Conservation (phyloP, 92 coral and sea anemone species). For the Zoanthus solanderi region DNA sequence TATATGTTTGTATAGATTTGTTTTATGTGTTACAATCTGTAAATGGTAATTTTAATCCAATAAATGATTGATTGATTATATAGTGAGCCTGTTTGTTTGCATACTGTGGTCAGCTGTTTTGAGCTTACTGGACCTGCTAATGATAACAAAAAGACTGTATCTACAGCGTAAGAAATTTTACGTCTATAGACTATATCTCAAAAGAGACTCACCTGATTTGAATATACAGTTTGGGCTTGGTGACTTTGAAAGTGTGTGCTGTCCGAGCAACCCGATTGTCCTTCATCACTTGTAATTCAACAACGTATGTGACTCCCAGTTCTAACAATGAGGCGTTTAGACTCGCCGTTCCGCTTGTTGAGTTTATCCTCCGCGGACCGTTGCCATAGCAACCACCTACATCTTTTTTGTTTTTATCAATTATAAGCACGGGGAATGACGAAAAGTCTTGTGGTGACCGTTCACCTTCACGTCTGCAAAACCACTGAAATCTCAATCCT, state of each 20-base stretch:
- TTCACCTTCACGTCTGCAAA: conserved; percentile 22
- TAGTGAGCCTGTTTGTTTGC: neutral
- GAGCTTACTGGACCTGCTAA: too few relatives aligned
- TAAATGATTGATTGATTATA: neutral
- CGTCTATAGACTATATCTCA: neutral
- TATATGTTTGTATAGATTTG: too few relatives aligned
- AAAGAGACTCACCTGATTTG: conserved; percentile 2
- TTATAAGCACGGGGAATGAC: neutral
- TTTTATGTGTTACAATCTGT: too few relatives aligned
- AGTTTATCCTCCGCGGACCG: conserved; percentile 38
- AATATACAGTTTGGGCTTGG: neutral
- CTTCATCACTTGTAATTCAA: conserved; percentile 24
- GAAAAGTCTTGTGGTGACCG: neutral
- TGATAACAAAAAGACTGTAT: too few relatives aligned
- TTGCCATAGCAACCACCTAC: conserved; percentile 46
- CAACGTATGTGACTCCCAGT: conserved; percentile 24
- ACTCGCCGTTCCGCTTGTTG: neutral
- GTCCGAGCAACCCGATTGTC: conserved; percentile 12
- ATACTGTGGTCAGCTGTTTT: neutral
- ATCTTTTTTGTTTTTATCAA: neutral
- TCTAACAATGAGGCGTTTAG: neutral
- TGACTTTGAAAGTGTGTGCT: conserved; percentile 2
- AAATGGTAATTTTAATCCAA: too few relatives aligned
- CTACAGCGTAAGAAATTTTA: too few relatives aligned
- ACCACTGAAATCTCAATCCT: conserved; percentile 32